These are phyloP conservation scores for Xenopus borealis DNA, from an alignment of 2,113 vertebrate species.

Conservation along the genomic window DNA sequence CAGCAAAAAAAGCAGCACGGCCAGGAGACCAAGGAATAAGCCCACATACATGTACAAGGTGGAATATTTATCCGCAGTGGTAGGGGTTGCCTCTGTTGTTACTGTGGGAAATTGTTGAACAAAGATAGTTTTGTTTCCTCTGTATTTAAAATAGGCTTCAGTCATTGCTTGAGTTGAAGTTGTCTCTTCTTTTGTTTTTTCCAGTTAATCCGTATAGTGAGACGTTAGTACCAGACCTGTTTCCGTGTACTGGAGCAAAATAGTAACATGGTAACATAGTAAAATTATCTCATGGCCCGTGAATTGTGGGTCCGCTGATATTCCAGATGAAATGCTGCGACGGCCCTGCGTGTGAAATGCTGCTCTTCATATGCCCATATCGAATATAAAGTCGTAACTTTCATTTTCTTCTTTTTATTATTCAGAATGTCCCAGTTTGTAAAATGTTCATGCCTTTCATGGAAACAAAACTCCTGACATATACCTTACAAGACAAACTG, in stretches of 20 bases:
- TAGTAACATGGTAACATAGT: too few species aligned
- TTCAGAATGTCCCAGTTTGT: background rate
- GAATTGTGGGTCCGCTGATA: background rate
- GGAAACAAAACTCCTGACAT: background rate
- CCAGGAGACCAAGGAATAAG: constrained; percentile 70
- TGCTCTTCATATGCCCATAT: background rate
- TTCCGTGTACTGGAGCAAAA: too few species aligned
- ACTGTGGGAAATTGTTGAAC: constrained; percentile 64
- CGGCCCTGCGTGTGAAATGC: background rate
- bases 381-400: background rate
- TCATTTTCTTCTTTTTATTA: background rate
- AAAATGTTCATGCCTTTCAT: background rate
- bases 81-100: constrained; percentile 61
- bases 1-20: constrained; percentile 68
- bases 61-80: constrained; percentile 64
- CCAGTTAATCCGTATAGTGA: background rate
- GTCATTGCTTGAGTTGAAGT: constrained; percentile 62
- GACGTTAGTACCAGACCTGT: background rate
- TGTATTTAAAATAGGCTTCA: constrained; percentile 64
- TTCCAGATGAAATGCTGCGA: background rate
- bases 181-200: background rate
- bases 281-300: background rate
- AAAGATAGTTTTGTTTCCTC: constrained; percentile 66
- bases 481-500: background rate
- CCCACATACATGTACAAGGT: constrained; percentile 69